phyloP scores from a whole-genome alignment of 2,797 vertebrate species.

The Sylvia borin region DNA sequence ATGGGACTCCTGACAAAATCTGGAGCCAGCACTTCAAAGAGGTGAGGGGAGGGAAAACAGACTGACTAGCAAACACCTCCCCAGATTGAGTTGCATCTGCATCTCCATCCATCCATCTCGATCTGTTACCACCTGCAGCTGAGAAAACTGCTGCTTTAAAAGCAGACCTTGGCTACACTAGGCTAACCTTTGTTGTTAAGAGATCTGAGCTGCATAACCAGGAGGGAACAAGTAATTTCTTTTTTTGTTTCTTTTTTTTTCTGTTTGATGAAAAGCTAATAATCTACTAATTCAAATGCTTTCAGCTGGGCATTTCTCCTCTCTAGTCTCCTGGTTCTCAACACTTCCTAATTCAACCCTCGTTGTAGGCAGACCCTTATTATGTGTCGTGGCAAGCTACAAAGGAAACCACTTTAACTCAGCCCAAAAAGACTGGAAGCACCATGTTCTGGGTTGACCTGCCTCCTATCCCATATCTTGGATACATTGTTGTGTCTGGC shows the following conservation, averaged over 20 bases:
- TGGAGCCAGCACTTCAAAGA: background rate
- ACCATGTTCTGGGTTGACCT: too few species aligned
- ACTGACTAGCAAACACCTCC: background rate
- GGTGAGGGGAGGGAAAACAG: background rate
- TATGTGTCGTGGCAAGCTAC: background rate
- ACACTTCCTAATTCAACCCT: background rate
- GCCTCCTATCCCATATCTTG: too few species aligned
- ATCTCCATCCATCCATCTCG: background rate
- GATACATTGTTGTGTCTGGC: too few species aligned
- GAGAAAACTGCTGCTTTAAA: background rate
- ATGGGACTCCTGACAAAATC: background rate
- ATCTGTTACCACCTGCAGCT: background rate
- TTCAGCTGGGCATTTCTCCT: background rate
- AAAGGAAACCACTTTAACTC: background rate
- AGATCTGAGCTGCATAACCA: background rate
- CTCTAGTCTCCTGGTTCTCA: background rate
- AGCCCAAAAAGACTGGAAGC: background rate
- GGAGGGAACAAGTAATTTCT: background rate
- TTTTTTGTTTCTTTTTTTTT: background rate
- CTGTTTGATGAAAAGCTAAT: background rate
- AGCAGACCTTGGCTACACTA: background rate
- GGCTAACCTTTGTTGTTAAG: background rate
- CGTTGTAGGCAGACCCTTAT: background rate
- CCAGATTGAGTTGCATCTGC: background rate
- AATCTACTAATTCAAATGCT: background rate